These are phyloP conservation scores for Dufourea novaeangliae DNA, from an alignment of 1,140 invertebrate species.

Conservation along the genomic window DNA sequence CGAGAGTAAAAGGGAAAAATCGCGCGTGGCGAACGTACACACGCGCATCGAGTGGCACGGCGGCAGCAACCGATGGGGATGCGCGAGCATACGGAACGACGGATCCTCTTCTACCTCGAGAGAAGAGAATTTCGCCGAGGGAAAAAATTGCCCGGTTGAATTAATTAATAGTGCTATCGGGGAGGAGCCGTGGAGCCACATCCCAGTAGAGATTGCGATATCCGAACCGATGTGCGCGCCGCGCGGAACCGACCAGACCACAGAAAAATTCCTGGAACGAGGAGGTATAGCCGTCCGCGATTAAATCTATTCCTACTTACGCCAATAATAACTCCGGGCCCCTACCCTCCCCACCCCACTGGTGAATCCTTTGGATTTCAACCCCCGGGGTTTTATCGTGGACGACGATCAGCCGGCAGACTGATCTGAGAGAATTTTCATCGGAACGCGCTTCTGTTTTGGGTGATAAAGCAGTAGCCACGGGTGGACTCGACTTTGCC, in stretches of 20 bases:
- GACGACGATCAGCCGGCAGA: not conserved
- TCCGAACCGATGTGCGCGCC: not conserved
- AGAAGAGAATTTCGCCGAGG: conserved; percentile 27
- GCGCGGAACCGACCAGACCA: not conserved
- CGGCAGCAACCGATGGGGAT: no score
- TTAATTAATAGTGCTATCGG: conserved; percentile 50
- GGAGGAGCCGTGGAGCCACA: conserved; percentile 8
- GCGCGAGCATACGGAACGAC: not conserved
- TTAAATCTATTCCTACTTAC: conserved; percentile 37
- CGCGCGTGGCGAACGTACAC: conserved; percentile 19
- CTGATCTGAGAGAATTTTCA: not conserved
- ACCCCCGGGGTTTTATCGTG: not conserved
- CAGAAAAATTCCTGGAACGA: conserved; percentile 21
- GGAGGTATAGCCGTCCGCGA: conserved; percentile 20
- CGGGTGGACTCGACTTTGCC: no score
- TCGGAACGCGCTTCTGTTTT: conserved; percentile 1
- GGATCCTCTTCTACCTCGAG: conserved; percentile 1
- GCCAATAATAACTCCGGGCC: conserved; percentile 2
- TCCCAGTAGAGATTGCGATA: not conserved
- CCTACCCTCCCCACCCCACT: no score
- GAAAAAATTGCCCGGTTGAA: conserved; percentile 51
- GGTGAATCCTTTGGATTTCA: not conserved
- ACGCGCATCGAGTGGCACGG: conserved; percentile 2
- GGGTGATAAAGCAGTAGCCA: no score
- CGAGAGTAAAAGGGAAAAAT: conserved; percentile 31